Evolutionary conservation across 2,797 vertebrate genomes (phyloP).

Genomic region (Salarias fasciatus): DNA sequence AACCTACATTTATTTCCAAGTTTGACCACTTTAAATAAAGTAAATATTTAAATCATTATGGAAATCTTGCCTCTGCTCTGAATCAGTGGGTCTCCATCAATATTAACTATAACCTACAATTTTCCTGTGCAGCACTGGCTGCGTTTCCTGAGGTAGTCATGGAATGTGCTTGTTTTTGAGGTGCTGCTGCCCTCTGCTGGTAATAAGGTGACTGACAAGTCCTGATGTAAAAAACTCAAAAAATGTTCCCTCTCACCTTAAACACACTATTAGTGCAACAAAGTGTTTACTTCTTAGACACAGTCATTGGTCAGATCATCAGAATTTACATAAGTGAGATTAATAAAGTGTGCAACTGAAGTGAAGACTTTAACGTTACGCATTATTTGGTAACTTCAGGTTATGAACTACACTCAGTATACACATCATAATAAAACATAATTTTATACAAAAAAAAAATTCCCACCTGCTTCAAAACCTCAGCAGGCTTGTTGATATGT

Average conservation of each 20-base stretch:
- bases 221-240: background rate
- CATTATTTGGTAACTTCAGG: background rate
- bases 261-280: background rate
- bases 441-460: no score
- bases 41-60: background rate
- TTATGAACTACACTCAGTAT: background rate
- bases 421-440: background rate
- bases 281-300: background rate
- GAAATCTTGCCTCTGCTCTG: background rate
- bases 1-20: no score
- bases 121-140: background rate
- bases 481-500: no score
- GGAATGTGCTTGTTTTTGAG: conserved; percentile 26
- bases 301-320: background rate
- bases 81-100: background rate
- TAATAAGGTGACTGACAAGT: conserved; percentile 19
- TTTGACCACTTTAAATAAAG: background rate
- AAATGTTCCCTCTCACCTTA: background rate
- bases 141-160: conserved; percentile 4
- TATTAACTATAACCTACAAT: conserved; percentile 5
- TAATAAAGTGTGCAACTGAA: background rate
- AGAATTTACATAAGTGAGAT: background rate
- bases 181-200: conserved; percentile 76
- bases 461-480: no score
- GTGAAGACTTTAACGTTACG: background rate